Percentiles rank a stretch among this genome's conserved stretches.
Evolutionary conservation across 2,888 invertebrate species (phyloP).

Genomic region (Caenorhabditis sp.): DNA sequence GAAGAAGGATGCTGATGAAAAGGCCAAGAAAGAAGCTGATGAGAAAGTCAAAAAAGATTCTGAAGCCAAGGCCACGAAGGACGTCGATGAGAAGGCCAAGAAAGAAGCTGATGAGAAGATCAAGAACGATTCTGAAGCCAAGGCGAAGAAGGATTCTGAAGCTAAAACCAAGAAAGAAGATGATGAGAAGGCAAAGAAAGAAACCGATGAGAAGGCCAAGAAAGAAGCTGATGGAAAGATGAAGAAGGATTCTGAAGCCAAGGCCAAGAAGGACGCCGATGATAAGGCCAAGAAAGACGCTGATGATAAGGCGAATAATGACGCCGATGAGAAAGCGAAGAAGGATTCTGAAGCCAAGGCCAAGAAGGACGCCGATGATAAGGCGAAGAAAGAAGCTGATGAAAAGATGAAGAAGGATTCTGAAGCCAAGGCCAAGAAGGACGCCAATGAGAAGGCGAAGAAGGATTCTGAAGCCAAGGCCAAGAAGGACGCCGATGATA

Average conservation of each 20-base stretch:
- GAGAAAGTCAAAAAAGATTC: slow-evolving; percentile 8
- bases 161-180: slow-evolving; percentile 9
- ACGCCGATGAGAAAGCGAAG: slow-evolving; percentile 3
- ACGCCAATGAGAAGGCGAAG: slow-evolving; percentile 6
- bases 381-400: slow-evolving; percentile 18
- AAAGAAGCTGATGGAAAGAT: too few species aligned
- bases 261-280: slow-evolving; percentile 9
- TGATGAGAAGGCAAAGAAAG: background rate
- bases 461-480: background rate
- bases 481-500: slow-evolving; percentile 1
- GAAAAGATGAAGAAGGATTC: background rate
- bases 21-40: background rate
- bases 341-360: slow-evolving; percentile 4
- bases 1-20: slow-evolving; percentile 3
- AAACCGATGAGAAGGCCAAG: slow-evolving; percentile 14
- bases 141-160: slow-evolving; percentile 2
- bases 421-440: slow-evolving; percentile 2
- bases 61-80: slow-evolving; percentile 16
- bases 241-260: background rate
- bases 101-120: slow-evolving; percentile 10
- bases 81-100: background rate
- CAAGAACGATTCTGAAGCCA: slow-evolving; percentile 4
- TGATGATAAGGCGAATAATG: slow-evolving; percentile 8
- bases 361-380: slow-evolving; percentile 14
- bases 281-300: background rate